A percentile compares a stretch with the other conserved stretches of the same genome.
These are phyloP conservation scores for Chloropsis hardwickii DNA, from an alignment of 2,113 vertebrate genomes.

Conservation along the genomic window DNA sequence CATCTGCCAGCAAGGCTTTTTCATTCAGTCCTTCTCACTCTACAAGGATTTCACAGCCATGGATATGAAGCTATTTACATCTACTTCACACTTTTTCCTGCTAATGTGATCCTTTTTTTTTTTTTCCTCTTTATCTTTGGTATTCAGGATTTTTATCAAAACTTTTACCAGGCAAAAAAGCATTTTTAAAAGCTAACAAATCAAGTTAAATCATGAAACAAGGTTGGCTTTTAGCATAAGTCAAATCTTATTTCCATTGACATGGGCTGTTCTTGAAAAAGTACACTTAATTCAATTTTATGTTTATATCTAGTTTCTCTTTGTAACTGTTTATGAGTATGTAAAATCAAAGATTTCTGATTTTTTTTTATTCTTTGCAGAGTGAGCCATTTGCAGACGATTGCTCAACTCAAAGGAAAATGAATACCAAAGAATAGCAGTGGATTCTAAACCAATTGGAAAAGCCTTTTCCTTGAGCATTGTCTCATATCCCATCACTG, in stretches of 20 bases:
- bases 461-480: neutral
- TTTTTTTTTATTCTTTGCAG: conserved; percentile 41
- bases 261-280: neutral
- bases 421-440: conserved; percentile 66
- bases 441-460: neutral
- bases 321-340: neutral
- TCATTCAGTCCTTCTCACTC: neutral
- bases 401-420: conserved; percentile 21
- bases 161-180: neutral
- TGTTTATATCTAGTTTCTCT: neutral
- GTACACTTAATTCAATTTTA: neutral
- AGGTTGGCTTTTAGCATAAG: neutral
- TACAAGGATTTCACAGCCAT: neutral
- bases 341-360: neutral
- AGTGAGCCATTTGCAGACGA: neutral
- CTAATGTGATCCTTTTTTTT: neutral
- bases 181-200: neutral
- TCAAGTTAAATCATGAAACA: neutral
- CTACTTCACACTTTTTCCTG: neutral
- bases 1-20: conserved; percentile 62
- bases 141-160: neutral
- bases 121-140: neutral
- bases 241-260: neutral
- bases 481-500: conserved; percentile 2
- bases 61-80: neutral